Conservation (phyloP, 2,888 invertebrate species). For the Cheilosia vulpina region DNA sequence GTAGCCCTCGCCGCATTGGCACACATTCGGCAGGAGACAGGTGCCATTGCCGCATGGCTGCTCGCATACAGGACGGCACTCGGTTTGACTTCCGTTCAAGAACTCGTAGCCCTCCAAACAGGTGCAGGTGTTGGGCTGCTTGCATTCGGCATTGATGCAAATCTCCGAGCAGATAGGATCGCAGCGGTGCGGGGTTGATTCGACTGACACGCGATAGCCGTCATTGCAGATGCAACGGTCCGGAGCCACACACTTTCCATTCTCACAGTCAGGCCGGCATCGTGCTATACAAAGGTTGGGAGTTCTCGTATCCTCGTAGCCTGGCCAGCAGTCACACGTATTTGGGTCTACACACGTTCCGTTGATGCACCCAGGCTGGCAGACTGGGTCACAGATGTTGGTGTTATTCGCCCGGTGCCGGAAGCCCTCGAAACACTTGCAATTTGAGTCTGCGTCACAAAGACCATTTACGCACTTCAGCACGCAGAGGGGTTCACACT, state of each 20-base stretch:
- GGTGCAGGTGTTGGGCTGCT: constrained; percentile 85
- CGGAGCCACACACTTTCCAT: constrained; percentile 84
- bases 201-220: constrained; percentile 80
- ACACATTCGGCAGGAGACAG: constrained; percentile 82
- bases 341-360: constrained; percentile 83
- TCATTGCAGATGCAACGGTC: constrained; percentile 84
- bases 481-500: constrained; percentile 80
- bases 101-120: constrained; percentile 83
- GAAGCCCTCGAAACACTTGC: constrained; percentile 85
- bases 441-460: constrained; percentile 84
- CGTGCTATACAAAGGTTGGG: constrained; percentile 79
- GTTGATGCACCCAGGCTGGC: constrained; percentile 81
- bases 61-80: constrained; percentile 80
- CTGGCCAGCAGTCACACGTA: constrained; percentile 79
- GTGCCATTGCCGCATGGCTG: constrained; percentile 80
- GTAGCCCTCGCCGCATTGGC: constrained; percentile 85
- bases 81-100: constrained; percentile 78
- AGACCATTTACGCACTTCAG: constrained; percentile 82
- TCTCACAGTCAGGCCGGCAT: constrained; percentile 80
- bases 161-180: constrained; percentile 78
- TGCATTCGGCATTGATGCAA: constrained; percentile 84
- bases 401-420: constrained; percentile 78
- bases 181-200: constrained; percentile 79
- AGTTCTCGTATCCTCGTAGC: constrained; percentile 80
- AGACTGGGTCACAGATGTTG: constrained; percentile 81